Evolutionary conservation across 2,888 invertebrate species (phyloP).

Genomic region (Diarsia rubi): DNA sequence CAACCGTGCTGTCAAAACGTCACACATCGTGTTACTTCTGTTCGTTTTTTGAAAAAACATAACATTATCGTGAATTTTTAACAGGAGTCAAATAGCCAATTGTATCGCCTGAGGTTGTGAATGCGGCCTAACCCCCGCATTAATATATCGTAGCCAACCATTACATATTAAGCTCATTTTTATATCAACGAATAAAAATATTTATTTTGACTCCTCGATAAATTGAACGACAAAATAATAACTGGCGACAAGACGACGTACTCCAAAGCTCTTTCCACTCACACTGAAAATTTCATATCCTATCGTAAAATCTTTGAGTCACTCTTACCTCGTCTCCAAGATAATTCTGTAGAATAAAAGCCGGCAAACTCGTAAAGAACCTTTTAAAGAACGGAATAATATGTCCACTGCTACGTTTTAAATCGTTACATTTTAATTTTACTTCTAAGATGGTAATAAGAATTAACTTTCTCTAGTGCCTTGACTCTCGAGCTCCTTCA

Average conservation of each 20-base stretch:
- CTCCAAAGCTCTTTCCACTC: slow-evolving; percentile 61
- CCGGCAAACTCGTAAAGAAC: slow-evolving; percentile 73
- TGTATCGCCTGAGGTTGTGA: neutral
- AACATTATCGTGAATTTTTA: no score
- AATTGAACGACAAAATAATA: slow-evolving; percentile 58
- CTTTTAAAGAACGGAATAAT: slow-evolving; percentile 68
- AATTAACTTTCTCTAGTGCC: slow-evolving; percentile 2
- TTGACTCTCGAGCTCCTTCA: neutral
- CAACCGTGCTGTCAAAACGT: no score
- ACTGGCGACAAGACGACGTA: slow-evolving; percentile 45
- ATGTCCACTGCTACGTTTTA: slow-evolving; percentile 53
- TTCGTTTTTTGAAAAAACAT: no score
- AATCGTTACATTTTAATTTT: slow-evolving; percentile 58
- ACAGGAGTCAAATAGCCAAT: no score
- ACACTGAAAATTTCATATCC: slow-evolving; percentile 78
- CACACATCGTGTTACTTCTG: no score
- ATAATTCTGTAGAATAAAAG: slow-evolving; percentile 77
- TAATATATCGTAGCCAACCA: slow-evolving; percentile 40
- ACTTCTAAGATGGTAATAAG: slow-evolving; percentile 26
- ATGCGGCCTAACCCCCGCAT: neutral
- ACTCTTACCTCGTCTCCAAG: slow-evolving; percentile 73
- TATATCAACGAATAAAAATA: slow-evolving; percentile 70
- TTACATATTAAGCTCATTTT: slow-evolving; percentile 60
- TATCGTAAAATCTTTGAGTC: slow-evolving; percentile 76
- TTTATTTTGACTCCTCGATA: slow-evolving; percentile 67